Conservation (phyloP, 2,797 vertebrate genomes). For the Mastacembelus armatus region DNA sequence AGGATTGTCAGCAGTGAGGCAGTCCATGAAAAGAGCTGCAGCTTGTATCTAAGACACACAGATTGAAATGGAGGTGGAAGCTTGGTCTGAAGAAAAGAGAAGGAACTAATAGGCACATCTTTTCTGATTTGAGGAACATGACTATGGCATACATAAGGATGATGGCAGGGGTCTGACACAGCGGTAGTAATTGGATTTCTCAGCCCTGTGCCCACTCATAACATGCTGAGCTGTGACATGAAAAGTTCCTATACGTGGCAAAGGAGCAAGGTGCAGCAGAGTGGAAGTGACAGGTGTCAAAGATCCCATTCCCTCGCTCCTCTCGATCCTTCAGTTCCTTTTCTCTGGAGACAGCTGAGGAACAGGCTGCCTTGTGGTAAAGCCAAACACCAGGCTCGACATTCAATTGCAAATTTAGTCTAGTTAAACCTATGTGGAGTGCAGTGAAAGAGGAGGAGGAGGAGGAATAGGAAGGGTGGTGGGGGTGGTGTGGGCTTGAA, state of each 20-base stretch:
- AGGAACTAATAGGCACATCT: constrained; percentile 76
- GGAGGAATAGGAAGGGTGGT: not conserved
- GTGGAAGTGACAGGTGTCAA: constrained; percentile 83
- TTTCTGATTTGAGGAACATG: constrained; percentile 74
- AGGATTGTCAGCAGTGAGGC: constrained; percentile 52
- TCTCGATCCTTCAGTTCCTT: constrained; percentile 59
- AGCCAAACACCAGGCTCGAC: constrained; percentile 62
- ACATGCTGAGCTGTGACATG: constrained; percentile 82
- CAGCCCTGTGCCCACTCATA: constrained; percentile 75
- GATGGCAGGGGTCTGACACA: constrained; percentile 73
- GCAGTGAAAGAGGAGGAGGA: constrained; percentile 26
- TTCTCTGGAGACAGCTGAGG: constrained; percentile 53
- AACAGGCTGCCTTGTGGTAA: constrained; percentile 61
- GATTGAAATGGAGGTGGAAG: constrained; percentile 64
- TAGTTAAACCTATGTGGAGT: constrained; percentile 58
- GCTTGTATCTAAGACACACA: constrained; percentile 58
- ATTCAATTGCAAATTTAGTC: constrained; percentile 64
- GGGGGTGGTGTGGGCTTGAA: constrained; percentile 12
- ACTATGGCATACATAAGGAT: constrained; percentile 73
- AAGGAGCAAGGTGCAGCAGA: constrained; percentile 75
- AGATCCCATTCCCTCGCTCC: constrained; percentile 74
- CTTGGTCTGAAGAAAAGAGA: constrained; percentile 67
- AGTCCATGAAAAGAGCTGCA: constrained; percentile 44
- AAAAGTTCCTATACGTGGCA: constrained; percentile 82
- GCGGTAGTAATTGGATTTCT: constrained; percentile 82